Conservation (phyloP, 2,113 vertebrate genomes). For the Desmodus rotundus region DNA sequence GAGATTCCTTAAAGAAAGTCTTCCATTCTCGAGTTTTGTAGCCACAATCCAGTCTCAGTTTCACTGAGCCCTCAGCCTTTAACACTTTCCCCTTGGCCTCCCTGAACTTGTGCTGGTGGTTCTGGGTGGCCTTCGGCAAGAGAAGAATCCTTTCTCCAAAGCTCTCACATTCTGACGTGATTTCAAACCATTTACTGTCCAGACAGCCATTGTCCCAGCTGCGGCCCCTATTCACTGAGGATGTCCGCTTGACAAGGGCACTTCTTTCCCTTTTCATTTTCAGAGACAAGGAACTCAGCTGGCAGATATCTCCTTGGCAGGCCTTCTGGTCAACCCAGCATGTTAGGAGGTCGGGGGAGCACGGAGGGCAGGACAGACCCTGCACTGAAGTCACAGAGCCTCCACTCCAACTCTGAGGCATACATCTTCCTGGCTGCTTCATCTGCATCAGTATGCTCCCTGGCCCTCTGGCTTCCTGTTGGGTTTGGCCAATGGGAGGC, state of each 20-base stretch:
- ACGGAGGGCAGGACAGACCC: background rate
- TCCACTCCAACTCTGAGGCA: background rate
- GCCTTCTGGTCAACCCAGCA: background rate
- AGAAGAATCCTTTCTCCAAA: background rate
- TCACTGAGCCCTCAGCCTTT: background rate
- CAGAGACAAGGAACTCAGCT: background rate
- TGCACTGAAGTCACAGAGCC: rapidly evolving
- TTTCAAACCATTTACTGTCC: background rate
- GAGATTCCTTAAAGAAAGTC: background rate
- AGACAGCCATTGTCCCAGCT: background rate
- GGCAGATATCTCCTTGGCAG: background rate
- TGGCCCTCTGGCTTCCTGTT: background rate
- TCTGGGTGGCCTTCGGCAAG: background rate
- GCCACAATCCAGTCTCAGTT: background rate
- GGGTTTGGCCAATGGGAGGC: background rate
- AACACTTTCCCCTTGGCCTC: background rate
- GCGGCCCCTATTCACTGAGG: background rate
- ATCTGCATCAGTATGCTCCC: rapidly evolving
- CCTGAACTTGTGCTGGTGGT: rapidly evolving
- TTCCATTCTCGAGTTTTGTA: background rate
- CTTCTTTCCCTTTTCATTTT: background rate
- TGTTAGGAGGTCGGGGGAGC: background rate
- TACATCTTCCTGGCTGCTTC: no score
- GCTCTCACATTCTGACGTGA: background rate
- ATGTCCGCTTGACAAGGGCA: background rate